These are phyloP conservation scores for Notothenia coriiceps DNA, from an alignment of 2,113 vertebrate species.

Conservation along the genomic window DNA sequence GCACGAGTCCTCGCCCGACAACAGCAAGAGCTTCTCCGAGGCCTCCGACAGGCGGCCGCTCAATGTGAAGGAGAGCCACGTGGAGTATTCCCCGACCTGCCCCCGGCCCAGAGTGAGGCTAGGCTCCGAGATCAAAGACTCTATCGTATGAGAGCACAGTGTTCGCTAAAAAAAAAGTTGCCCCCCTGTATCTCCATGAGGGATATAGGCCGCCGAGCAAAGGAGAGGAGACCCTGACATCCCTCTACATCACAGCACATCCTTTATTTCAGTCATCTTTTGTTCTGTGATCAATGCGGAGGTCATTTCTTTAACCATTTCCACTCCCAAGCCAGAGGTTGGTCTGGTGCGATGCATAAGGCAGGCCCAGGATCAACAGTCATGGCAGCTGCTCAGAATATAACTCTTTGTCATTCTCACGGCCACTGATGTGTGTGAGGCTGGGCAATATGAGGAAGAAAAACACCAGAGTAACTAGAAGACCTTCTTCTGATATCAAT, in stretches of 20 bases:
- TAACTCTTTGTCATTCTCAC: constrained; percentile 34
- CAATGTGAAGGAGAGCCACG: constrained; percentile 89
- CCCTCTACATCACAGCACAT: constrained; percentile 64
- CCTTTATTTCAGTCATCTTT: constrained; percentile 66
- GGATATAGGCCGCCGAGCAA: constrained; percentile 50
- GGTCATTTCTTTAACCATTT: constrained; percentile 64
- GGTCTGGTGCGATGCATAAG: constrained; percentile 39
- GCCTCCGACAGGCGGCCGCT: constrained; percentile 88
- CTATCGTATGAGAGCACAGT: constrained; percentile 86
- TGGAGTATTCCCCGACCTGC: constrained; percentile 90
- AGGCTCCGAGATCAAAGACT: constrained; percentile 95
- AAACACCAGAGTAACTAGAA: constrained; percentile 1
- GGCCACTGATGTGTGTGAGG: constrained; percentile 51
- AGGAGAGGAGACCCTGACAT: constrained; percentile 64
- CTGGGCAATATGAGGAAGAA: constrained; percentile 26
- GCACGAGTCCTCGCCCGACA: constrained; percentile 83
- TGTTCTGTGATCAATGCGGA: constrained; percentile 67
- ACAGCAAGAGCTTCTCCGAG: constrained; percentile 85
- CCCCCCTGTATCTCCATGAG: constrained; percentile 52
- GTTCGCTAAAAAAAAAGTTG: neutral
- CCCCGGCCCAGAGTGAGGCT: constrained; percentile 92
- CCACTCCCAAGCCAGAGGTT: constrained; percentile 61
- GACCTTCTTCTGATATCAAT: constrained; percentile 17
- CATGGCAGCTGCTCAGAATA: constrained; percentile 60
- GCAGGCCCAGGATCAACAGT: constrained; percentile 40